phyloP scores from a whole-genome alignment of 1,140 invertebrate genomes.

The Catajapyx aquilonaris region DNA sequence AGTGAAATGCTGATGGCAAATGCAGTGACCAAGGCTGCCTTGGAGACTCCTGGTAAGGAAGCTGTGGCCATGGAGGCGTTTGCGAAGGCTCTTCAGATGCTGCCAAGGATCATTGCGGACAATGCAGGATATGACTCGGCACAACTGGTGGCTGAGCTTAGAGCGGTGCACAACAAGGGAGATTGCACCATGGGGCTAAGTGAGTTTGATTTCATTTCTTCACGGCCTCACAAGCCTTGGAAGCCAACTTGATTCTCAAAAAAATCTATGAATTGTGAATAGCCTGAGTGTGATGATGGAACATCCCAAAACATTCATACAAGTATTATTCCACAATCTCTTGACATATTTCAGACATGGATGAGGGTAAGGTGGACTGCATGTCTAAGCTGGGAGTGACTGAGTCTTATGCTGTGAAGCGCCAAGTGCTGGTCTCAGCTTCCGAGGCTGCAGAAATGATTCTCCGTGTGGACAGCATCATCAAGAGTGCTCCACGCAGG shows the following conservation, averaged over 20 bases:
- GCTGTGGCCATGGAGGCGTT: slow-evolving; percentile 93
- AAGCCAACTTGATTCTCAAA: no score
- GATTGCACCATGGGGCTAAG: slow-evolving; percentile 57
- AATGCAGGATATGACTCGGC: slow-evolving; percentile 98
- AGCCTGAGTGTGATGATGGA: slow-evolving; percentile 1
- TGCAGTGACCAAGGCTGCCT: slow-evolving; percentile 62
- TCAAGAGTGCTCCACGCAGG: slow-evolving; percentile 81
- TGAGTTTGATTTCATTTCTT: no score
- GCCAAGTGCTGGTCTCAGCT: slow-evolving; percentile 83
- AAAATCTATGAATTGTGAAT: background rate
- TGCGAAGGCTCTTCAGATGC: slow-evolving; percentile 60
- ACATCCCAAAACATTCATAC: no score
- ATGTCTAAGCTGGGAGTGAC: slow-evolving; percentile 82
- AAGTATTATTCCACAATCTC: slow-evolving; percentile 4
- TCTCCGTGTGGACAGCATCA: slow-evolving; percentile 90
- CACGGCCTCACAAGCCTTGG: no score
- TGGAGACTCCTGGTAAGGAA: slow-evolving; percentile 89
- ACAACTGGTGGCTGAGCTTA: slow-evolving; percentile 70
- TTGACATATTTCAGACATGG: slow-evolving; percentile 65
- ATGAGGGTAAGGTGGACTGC: slow-evolving; percentile 57
- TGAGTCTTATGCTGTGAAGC: slow-evolving; percentile 91
- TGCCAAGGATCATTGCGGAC: slow-evolving; percentile 92
- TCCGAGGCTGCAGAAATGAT: slow-evolving; percentile 98
- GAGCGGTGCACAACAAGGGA: slow-evolving; percentile 70
- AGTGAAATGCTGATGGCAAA: slow-evolving; percentile 94